These are phyloP conservation scores for Trinectes maculatus DNA, from an alignment of 2,113 vertebrate species.

Conservation along the genomic window DNA sequence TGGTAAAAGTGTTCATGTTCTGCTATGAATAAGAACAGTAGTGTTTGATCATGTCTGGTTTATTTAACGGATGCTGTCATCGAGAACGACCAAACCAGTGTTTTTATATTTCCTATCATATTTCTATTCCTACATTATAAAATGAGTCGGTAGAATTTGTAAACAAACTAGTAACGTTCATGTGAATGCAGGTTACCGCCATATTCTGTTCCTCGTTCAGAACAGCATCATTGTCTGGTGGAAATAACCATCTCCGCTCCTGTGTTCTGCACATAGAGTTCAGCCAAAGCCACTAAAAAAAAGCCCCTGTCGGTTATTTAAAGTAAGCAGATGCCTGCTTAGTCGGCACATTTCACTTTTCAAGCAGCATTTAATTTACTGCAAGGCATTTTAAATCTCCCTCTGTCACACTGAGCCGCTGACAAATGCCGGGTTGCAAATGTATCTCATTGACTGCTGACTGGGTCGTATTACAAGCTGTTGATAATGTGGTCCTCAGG, in stretches of 20 bases:
- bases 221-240: too few relatives aligned
- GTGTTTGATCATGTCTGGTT: constrained; percentile 8
- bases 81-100: not conserved
- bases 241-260: not conserved
- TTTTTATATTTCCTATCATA: not conserved
- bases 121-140: not conserved
- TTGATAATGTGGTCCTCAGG: constrained; percentile 70
- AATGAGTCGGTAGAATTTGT: not conserved
- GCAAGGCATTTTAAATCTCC: constrained; percentile 75
- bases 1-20: constrained; percentile 16
- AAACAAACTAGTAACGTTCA: not conserved
- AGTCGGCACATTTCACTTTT: constrained; percentile 69
- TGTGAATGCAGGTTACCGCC: not conserved
- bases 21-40: constrained; percentile 24
- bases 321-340: constrained; percentile 73
- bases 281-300: not conserved
- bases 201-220: too few relatives aligned
- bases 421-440: constrained; percentile 75
- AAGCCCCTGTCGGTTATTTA: constrained; percentile 52
- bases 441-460: constrained; percentile 76
- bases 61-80: constrained; percentile 22
- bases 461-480: constrained; percentile 63
- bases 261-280: not conserved
- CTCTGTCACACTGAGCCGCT: constrained; percentile 61
- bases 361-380: constrained; percentile 73